Evolutionary conservation across 2,888 invertebrate species (phyloP).

Genomic region (Dolichopus griseipennis): DNA sequence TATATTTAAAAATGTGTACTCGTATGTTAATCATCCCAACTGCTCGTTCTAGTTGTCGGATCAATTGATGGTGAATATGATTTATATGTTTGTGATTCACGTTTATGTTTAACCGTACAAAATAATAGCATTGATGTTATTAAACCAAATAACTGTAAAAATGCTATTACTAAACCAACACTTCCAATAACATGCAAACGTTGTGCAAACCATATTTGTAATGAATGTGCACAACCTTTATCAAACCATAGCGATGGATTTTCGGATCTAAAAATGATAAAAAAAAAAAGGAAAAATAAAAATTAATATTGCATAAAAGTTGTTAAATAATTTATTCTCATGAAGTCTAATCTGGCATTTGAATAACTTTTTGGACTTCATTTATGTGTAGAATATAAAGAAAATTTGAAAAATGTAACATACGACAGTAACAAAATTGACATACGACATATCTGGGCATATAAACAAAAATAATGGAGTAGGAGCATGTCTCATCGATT

Average conservation of each 20-base stretch:
- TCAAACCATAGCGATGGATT: conserved; percentile 53
- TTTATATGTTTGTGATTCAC: conserved; percentile 59
- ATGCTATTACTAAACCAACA: conserved; percentile 65
- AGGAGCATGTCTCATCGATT: no score
- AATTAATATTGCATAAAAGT: no score
- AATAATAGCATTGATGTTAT: conserved; percentile 68
- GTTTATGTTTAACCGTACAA: conserved; percentile 61
- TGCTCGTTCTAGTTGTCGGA: conserved; percentile 42
- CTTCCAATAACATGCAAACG: conserved; percentile 72
- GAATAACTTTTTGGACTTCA: no score
- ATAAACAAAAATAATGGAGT: no score
- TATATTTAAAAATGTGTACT: conserved; percentile 13
- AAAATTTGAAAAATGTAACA: no score
- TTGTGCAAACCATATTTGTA: conserved; percentile 67
- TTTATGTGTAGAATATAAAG: no score
- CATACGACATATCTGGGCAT: no score
- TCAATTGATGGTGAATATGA: conserved; percentile 51
- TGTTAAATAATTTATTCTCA: no score
- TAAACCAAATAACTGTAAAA: conserved; percentile 68
- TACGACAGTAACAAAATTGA: no score
- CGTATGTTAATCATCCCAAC: conserved; percentile 40
- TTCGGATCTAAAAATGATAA: conserved; percentile 32
- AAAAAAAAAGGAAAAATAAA: conserved; percentile 8
- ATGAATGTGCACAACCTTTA: conserved; percentile 65
- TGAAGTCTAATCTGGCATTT: no score